phyloP scores from a whole-genome alignment of 2,888 invertebrate species.

The Adelognathus sp. region DNA sequence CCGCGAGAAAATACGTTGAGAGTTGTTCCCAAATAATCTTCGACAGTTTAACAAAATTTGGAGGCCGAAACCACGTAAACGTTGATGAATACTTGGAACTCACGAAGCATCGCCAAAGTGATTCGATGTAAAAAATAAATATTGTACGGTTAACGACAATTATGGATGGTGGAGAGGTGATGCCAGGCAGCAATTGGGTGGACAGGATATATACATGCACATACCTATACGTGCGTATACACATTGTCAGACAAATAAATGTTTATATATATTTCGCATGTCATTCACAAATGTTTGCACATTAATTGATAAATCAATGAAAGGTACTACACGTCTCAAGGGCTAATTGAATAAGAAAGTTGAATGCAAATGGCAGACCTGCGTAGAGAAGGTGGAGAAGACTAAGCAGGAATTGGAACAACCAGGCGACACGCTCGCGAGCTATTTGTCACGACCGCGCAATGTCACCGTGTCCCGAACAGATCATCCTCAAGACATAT shows the following conservation, averaged over 20 bases:
- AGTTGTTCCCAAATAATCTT: too few relatives aligned
- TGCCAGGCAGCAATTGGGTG: background rate
- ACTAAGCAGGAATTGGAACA: background rate
- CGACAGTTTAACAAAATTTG: too few relatives aligned
- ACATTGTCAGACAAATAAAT: background rate
- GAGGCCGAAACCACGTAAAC: background rate
- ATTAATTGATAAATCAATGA: background rate
- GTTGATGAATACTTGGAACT: background rate
- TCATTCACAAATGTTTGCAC: background rate
- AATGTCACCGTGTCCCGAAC: background rate
- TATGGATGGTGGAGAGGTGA: background rate
- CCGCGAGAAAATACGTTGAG: too few relatives aligned
- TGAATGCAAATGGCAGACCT: background rate
- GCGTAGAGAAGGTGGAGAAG: background rate
- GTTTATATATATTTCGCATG: constrained; percentile 8
- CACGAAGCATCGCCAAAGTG: background rate
- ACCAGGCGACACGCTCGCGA: background rate
- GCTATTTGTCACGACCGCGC: background rate
- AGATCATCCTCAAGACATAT: background rate
- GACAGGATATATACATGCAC: background rate
- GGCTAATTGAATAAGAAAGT: background rate
- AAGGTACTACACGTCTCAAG: background rate
- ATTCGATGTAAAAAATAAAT: background rate
- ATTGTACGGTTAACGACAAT: background rate
- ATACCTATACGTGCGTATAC: too few relatives aligned